Evolutionary conservation across 2,888 invertebrate species (phyloP), one percentile per base, ranked within the genome.

Genomic region (Diploptera punctata): DNA sequence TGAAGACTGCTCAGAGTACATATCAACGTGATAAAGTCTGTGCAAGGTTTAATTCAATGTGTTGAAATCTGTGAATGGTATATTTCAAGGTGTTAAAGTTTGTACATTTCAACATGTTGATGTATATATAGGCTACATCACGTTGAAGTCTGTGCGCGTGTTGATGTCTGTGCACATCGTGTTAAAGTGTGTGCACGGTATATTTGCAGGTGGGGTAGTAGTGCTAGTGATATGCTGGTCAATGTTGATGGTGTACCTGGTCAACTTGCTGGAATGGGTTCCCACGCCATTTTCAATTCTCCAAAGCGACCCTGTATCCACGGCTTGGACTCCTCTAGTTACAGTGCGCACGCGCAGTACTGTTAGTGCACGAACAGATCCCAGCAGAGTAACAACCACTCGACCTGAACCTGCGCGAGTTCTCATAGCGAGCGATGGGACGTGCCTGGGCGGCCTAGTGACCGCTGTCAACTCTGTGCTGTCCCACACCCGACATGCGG

Each of bases 391-490:
- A 33, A 33, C 33, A 10, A 33, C 33, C 33, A 10, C 33, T 5
- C 10, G 7, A 33, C 5, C 31, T 2, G 52, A 31, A 19, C 21
- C 38, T 13, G 38, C 29, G n/a, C 71, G 74, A 13, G 71, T 77
- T 10, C 47, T 77, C 43, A 68, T 75, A 7, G 73, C 74, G 31
- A 67, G 81, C 0, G 80, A 80, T 62, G 75, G 78, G 47, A 77
- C 78, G 43, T 79, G 79, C 0, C 54, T 81, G 7, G 79, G 80
- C 62, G 82, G 82, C 7, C 79, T 81, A 77, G 76, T 82, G 2
- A 79, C 81, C 4, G 76, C 81, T 1, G 79, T 82, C 18, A 81
- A 82, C 78, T 81, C 81, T 73, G 79, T 82, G 26, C 74, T 79
- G 49, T 75, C 76, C 60, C 79, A 82, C 76, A 79, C 80, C 13